These are phyloP conservation scores for Grammomys dolichurus DNA, from an alignment of 2,113 vertebrate species.

Conservation along the genomic window DNA sequence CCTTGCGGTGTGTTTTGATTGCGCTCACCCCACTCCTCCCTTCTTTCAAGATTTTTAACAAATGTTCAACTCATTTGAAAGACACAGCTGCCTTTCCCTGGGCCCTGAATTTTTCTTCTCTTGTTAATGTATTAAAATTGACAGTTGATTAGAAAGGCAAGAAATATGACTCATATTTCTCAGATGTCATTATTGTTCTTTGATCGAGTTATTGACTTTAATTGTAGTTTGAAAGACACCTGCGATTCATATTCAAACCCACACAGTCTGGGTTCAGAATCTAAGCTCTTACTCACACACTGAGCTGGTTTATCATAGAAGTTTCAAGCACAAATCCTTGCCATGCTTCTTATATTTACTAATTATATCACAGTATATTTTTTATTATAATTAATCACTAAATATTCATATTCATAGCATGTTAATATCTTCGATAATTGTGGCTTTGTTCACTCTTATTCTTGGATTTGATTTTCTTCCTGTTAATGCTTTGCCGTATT, in stretches of 20 bases:
- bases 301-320: not conserved
- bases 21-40: not conserved
- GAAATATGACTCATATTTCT: slow-evolving; percentile 23
- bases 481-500: not conserved
- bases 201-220: slow-evolving; percentile 35
- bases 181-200: slow-evolving; percentile 49
- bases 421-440: not conserved
- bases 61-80: slow-evolving; percentile 51
- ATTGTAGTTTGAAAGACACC: slow-evolving; percentile 10
- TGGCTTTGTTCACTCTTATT: not conserved
- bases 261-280: not conserved
- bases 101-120: slow-evolving; percentile 1
- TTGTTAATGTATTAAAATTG: slow-evolving; percentile 46
- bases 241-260: not conserved
- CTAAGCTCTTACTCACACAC: not conserved
- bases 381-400: not conserved
- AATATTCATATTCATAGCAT: not conserved
- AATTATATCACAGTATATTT: not conserved
- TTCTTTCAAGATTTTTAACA: slow-evolving; percentile 36
- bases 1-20: not conserved
- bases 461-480: slow-evolving; percentile 33
- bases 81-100: not conserved
- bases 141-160: slow-evolving; percentile 44
- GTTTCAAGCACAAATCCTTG: slow-evolving; percentile 29
- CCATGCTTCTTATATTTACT: not conserved